These are phyloP conservation scores for Apotomis turbidana DNA, from an alignment of 2,888 invertebrate species.

Conservation along the genomic window DNA sequence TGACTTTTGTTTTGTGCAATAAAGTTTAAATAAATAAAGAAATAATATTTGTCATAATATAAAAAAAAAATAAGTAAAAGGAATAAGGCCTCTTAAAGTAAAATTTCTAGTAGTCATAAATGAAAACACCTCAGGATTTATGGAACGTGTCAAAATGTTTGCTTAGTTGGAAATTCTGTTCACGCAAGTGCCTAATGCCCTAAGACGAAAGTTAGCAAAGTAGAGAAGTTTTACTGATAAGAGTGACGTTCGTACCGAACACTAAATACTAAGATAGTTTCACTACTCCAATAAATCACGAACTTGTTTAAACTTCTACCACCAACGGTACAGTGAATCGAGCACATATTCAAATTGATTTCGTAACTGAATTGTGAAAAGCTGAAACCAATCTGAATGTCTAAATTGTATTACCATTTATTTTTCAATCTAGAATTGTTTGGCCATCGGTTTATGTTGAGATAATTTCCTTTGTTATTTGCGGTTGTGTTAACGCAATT, in stretches of 20 bases:
- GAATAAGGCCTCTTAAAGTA: conserved; percentile 19
- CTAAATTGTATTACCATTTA: conserved; percentile 43
- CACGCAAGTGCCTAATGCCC: conserved; percentile 45
- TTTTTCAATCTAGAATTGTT: conserved; percentile 1
- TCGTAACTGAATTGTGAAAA: conserved; percentile 29
- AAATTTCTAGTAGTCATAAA: conserved; percentile 39
- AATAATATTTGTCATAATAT: no score
- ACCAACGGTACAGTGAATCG: conserved; percentile 40
- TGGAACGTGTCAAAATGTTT: conserved; percentile 40
- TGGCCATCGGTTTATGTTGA: neutral
- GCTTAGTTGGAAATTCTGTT: conserved; percentile 36
- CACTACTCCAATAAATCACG: conserved; percentile 71
- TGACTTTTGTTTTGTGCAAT: no score
- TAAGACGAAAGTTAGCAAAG: conserved; percentile 54
- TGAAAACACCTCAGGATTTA: conserved; percentile 41
- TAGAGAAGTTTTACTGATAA: conserved; percentile 63
- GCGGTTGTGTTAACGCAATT: no score
- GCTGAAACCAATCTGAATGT: conserved; percentile 18
- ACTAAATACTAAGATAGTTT: conserved; percentile 72
- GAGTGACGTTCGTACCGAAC: conserved; percentile 63
- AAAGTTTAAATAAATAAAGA: no score
- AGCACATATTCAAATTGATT: conserved; percentile 34
- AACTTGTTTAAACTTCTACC: conserved; percentile 61
- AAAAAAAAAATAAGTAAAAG: no score
- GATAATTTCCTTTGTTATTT: neutral